Evolutionary conservation across 2,113 vertebrate genomes (phyloP), one percentile per base, ranked within the genome.

Genomic region (Galbula dea): DNA sequence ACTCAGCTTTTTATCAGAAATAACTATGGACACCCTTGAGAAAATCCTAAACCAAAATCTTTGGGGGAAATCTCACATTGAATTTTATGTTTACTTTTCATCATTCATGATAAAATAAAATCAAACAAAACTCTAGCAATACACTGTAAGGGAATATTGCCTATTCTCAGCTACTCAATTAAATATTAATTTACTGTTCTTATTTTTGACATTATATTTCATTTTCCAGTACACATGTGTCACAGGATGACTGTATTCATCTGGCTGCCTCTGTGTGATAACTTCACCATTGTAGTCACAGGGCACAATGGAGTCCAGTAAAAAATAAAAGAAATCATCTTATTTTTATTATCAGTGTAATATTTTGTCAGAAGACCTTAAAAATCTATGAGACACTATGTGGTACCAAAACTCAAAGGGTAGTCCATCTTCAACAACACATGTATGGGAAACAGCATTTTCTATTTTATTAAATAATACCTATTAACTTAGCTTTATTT

Each of bases 401-500:
- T 23, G 7, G 13, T 10, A 20, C 18, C 49, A 75, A 48, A 81
- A 61, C 62, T 72, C 48, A 36, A 51, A 46, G 49, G 45, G 68
- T 73, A 57, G 43, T 52, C 69, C 61, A 29, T 80, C 71, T 86
- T 83, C 59, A 76, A 93, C 45, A 95, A 90, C 58, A 94, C 69
- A 84, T 30, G 34, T 84, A 85, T 79, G 61, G n/a, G 84, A 94
- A 95, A 96, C 84, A 95, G 93, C 48, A 94, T 94, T 85, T 94
- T 93, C 46, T 58, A 18, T 90, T 94, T 96, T 95, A 95, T 90
- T 74, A 94, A 96, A 95, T 94, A 96, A 86, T 73, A 76, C 45
- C 79, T 84, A 84, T 97, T 96, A 97, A 96, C 93, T 95, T 73
- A 76, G 32, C 81, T 95, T 92, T 91, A 69, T 95, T 93, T 96